phyloP scores from a whole-genome alignment of 2,797 vertebrate species.

The Crax fasciolata region DNA sequence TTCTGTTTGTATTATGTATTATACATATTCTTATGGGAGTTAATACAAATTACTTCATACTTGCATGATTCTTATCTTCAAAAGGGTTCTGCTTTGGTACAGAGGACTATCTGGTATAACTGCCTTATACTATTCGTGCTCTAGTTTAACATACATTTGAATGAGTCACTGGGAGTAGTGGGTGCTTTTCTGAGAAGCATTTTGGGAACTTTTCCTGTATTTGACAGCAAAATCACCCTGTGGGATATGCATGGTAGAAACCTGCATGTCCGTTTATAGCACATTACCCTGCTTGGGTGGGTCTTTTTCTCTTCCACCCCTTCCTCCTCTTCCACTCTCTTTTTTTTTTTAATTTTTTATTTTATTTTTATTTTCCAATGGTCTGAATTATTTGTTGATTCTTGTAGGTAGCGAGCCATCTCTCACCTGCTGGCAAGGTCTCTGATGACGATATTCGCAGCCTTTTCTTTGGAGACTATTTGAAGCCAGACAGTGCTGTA shows the following conservation, averaged over 20 bases:
- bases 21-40: not conserved
- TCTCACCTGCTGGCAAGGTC: constrained; percentile 86
- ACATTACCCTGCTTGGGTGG: not conserved
- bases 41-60: not conserved
- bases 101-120: not conserved
- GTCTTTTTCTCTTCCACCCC: not conserved
- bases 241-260: not conserved
- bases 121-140: not conserved
- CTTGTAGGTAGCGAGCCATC: constrained; percentile 88
- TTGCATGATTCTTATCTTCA: not conserved
- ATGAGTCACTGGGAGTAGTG: not conserved
- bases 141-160: constrained; percentile 17
- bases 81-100: not conserved
- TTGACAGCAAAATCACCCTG: not conserved
- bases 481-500: constrained; percentile 82
- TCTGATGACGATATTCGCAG: constrained; percentile 89
- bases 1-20: not conserved
- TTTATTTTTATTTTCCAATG: not conserved
- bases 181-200: not conserved
- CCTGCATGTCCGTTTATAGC: not conserved
- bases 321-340: not conserved
- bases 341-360: not conserved
- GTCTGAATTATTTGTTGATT: constrained; percentile 1
- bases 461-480: constrained; percentile 94
- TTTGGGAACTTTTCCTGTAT: not conserved